Base-by-base conservation (phyloP, 2,113 vertebrate genomes). In the Guaruba guarouba region DNA sequence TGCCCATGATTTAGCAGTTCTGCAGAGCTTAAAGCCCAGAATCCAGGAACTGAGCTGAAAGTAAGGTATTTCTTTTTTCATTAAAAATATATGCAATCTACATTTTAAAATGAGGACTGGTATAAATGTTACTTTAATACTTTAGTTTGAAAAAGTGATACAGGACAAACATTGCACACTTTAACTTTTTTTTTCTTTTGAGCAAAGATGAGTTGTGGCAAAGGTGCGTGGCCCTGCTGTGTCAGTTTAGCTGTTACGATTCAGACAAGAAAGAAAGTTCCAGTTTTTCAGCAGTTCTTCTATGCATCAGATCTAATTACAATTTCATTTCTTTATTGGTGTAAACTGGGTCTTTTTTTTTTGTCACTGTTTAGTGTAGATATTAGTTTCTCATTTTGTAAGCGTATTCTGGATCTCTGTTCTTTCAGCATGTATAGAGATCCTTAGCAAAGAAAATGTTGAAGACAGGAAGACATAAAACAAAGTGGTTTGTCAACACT, bases 151-250 rank as follows among this genome's bases (percentile, higher is more conserved):
- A 89, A 84, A 71, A 61, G 28, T 16, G 6, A 18, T 55, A 10
- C 12, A 39, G 3, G 39, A 9, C 11, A 68, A 78, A 7, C 1
- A 23, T 41, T 59, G 29, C 9, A 15, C 3, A 11, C 4, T 69
- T 91, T n/a, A 52, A 12, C 1, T 69, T 31, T 41, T 46, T 37
- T 28, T 73, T 15, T 16, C n/a, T 61, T 69, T 80, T 39, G 1
- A 77, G 9, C 27, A 43, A 75, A 44, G 37, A 41, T 1, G 11
- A 39, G 67, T 76, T 80, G 28, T 48, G 24, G 19, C 6, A 85
- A 48, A 85, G 49, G 12, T 41, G 7, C 0, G 0, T 39, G 46
- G 20, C 31, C 11, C 17, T 88, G 29, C 19, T 86, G 31, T 3
- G 1, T 78, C 23, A 57, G 4, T 13, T 84, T 61, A 55, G 17